Evolutionary conservation across 2,888 invertebrate genomes (phyloP).

Genomic region (Drosophila paucipuncta): DNA sequence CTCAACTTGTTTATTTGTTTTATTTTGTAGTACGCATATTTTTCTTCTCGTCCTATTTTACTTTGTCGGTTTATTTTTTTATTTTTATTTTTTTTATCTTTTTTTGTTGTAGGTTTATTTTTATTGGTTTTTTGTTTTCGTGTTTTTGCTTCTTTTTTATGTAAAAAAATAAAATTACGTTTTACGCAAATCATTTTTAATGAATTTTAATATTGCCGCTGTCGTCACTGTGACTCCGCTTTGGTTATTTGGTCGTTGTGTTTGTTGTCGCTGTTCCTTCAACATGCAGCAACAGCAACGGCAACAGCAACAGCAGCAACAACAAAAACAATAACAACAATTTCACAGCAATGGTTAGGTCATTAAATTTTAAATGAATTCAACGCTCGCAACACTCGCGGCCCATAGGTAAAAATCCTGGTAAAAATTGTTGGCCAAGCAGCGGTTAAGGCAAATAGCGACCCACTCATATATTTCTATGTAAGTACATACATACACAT

Average conservation of each 20-base stretch:
- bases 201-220: conserved; percentile 77
- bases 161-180: conserved; percentile 78
- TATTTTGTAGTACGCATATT: conserved; percentile 43
- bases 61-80: not conserved
- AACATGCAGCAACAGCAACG: conserved; percentile 33
- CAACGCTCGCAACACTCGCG: conserved; percentile 44
- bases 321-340: conserved; percentile 32
- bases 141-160: conserved; percentile 27
- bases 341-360: conserved; percentile 71
- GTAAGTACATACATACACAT: conserved; percentile 6
- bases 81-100: conserved; percentile 16
- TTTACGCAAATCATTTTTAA: conserved; percentile 82
- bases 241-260: conserved; percentile 36
- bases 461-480: conserved; percentile 7
- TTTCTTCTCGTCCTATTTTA: conserved; percentile 10
- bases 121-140: conserved; percentile 3
- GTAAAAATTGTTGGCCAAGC: conserved; percentile 48
- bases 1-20: conserved; percentile 57
- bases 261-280: conserved; percentile 30
- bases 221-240: conserved; percentile 19
- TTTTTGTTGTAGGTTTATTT: conserved; percentile 10
- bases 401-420: conserved; percentile 52
- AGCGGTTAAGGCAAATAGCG: conserved; percentile 51
- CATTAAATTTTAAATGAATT: conserved; percentile 81
- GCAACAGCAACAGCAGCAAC: conserved; percentile 23